Evolutionary conservation across 2,113 vertebrate species (phyloP).

Genomic region (Otocyon megalotis): DNA sequence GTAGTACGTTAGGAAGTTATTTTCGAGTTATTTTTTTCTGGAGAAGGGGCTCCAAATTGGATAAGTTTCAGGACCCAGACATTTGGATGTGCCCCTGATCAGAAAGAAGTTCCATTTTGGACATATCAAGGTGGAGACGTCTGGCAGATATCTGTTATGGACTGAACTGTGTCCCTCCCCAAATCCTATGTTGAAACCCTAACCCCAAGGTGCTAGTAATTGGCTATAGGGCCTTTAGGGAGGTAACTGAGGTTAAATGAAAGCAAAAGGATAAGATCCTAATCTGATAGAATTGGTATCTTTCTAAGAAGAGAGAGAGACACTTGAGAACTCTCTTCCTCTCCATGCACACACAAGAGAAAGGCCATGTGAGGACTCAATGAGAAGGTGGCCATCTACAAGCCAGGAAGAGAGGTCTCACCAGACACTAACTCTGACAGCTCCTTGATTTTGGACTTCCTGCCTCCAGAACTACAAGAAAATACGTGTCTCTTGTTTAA

Average conservation of each 20-base stretch:
- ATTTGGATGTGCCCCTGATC: constrained; percentile 2
- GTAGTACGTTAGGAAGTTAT: neutral
- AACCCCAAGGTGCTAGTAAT: neutral
- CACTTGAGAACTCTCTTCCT: neutral
- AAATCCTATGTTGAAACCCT: neutral
- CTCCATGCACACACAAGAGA: neutral
- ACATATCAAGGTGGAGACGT: neutral
- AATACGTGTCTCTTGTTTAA: constrained; percentile 16
- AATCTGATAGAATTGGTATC: neutral
- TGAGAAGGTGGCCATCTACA: neutral
- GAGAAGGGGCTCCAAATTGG: neutral
- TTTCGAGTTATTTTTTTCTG: neutral
- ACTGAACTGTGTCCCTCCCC: neutral
- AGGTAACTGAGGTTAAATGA: constrained; percentile 18
- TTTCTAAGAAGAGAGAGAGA: neutral
- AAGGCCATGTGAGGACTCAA: neutral
- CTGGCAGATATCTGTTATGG: neutral
- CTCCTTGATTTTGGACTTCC: constrained; percentile 1
- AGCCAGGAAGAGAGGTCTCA: neutral
- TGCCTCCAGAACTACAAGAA: neutral
- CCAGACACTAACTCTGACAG: neutral
- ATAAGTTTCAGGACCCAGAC: neutral
- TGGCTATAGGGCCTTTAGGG: neutral
- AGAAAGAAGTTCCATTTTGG: neutral
- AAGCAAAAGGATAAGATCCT: neutral